Percentiles rank a stretch among this genome's conserved stretches.
phyloP scores from a whole-genome alignment of 2,888 invertebrate genomes.

The Bombyx huttoni region DNA sequence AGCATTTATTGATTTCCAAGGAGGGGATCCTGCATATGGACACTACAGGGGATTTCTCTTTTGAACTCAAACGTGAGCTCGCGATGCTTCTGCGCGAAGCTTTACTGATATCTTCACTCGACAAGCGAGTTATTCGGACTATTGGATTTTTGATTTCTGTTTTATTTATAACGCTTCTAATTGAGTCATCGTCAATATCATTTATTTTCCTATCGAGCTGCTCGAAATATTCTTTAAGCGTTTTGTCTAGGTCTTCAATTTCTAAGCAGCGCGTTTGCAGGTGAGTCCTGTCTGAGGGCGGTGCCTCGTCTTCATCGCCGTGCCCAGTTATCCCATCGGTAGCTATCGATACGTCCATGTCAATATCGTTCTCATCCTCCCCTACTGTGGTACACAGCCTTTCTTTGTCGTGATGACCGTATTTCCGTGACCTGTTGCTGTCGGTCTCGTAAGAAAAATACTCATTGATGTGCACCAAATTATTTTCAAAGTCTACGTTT shows the following conservation, averaged over 20 bases:
- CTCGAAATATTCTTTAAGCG: slow-evolving; percentile 28
- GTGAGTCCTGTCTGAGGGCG: slow-evolving; percentile 26
- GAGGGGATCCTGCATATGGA: slow-evolving; percentile 18
- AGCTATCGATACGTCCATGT: slow-evolving; percentile 26
- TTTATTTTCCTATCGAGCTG: slow-evolving; percentile 25
- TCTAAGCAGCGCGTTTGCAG: slow-evolving; percentile 30
- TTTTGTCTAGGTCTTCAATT: slow-evolving; percentile 23
- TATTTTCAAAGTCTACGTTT: neutral
- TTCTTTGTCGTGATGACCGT: neutral
- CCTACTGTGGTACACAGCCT: neutral
- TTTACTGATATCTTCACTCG: neutral
- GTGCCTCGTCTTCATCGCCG: slow-evolving; percentile 34
- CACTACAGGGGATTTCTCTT: slow-evolving; percentile 17
- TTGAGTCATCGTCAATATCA: slow-evolving; percentile 6
- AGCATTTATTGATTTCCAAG: slow-evolving; percentile 23
- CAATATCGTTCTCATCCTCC: slow-evolving; percentile 1
- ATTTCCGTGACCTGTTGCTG: neutral
- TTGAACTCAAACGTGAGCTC: neutral
- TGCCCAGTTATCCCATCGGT: slow-evolving; percentile 46
- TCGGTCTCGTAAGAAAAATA: neutral
- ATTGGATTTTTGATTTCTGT: neutral
- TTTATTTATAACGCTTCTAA: neutral
- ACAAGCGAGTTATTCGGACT: neutral
- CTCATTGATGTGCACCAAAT: neutral
- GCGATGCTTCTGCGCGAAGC: neutral